Evolutionary conservation across 2,113 vertebrate species (phyloP).

Genomic region (Psilopogon haemacephalus): DNA sequence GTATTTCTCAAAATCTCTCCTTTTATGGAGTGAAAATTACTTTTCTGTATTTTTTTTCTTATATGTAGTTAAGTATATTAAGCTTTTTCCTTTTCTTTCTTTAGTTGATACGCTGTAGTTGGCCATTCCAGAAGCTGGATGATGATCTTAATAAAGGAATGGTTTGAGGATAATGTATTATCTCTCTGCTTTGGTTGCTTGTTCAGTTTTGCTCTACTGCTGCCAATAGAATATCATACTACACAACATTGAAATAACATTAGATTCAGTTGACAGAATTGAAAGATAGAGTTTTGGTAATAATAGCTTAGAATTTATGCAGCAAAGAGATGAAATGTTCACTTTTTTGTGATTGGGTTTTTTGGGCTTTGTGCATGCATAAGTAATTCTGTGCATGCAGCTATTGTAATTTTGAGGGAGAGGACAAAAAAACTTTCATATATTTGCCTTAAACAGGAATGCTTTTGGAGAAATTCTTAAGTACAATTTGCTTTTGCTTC

Average conservation of each 20-base stretch:
- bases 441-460: background rate
- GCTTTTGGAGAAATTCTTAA: background rate
- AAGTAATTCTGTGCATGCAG: background rate
- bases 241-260: background rate
- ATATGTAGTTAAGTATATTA: background rate
- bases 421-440: background rate
- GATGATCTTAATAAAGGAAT: background rate
- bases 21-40: background rate
- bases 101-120: background rate
- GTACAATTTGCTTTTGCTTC: background rate
- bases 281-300: background rate
- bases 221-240: background rate
- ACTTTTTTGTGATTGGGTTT: no score
- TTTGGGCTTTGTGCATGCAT: background rate
- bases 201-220: background rate
- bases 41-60: background rate
- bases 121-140: background rate
- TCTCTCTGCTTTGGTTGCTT: background rate
- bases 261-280: background rate
- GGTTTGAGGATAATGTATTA: fast-evolving
- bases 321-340: background rate
- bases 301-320: background rate
- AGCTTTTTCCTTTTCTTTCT: background rate
- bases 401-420: background rate
- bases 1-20: background rate